Percentiles rank a stretch among this genome's conserved stretches.
Conservation (phyloP, 2,888 invertebrate genomes). For the Polydrusus cervinus region DNA sequence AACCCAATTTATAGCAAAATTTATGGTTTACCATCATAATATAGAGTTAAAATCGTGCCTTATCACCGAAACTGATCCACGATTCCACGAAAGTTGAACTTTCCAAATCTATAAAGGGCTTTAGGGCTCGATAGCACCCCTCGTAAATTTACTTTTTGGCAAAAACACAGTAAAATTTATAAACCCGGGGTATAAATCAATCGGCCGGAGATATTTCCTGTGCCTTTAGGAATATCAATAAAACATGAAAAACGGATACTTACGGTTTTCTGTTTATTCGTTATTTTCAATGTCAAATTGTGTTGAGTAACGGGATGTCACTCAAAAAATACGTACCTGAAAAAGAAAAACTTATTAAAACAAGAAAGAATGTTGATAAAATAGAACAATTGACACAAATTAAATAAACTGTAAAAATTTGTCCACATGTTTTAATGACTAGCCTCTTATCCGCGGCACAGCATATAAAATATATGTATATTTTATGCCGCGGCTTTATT, state of each 20-base stretch:
- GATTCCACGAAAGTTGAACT: conserved; percentile 21
- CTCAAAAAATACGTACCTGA: not conserved
- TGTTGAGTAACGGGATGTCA: not conserved
- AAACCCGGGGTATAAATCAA: conserved; percentile 26
- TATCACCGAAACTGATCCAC: conserved; percentile 12
- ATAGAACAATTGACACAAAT: too few species aligned
- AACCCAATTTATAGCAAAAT: not conserved
- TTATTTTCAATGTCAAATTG: not conserved
- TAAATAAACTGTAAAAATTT: too few species aligned
- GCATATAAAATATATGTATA: too few species aligned
- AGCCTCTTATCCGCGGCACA: too few species aligned
- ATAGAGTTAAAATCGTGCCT: conserved; percentile 20
- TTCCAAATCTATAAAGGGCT: conserved; percentile 20
- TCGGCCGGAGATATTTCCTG: conserved; percentile 2
- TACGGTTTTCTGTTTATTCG: conserved; percentile 4
- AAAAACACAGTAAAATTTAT: conserved; percentile 21
- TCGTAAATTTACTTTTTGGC: conserved; percentile 24
- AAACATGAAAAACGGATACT: conserved; percentile 21
- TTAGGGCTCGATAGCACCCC: conserved; percentile 6
- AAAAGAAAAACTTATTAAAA: not conserved
- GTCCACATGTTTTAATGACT: too few species aligned
- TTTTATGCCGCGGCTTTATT: too few species aligned
- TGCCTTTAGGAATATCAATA: conserved; percentile 11
- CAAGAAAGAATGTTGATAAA: too few species aligned
- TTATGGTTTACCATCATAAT: conserved; percentile 16